These are phyloP conservation scores for Paguma larvata DNA, from an alignment of 2,797 vertebrate genomes.

Conservation along the genomic window DNA sequence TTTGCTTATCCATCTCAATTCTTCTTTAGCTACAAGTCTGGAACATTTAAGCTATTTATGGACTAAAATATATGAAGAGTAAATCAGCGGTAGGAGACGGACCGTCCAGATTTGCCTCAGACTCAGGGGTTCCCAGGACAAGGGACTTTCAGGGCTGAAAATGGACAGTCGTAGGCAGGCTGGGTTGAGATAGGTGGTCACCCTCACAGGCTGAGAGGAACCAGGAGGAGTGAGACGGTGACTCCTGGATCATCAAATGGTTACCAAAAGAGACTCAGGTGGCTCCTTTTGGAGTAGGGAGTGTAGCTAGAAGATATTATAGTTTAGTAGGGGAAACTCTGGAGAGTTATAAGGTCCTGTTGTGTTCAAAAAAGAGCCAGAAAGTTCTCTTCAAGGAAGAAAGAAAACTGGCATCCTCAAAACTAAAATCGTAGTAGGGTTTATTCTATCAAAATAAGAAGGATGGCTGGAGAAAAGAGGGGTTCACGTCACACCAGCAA, in stretches of 20 bases:
- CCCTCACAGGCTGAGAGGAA: not conserved
- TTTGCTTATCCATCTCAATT: not conserved
- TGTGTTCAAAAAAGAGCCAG: not conserved
- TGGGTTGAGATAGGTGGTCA: rapidly evolving
- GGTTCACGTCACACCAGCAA: rapidly evolving
- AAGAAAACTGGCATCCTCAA: not conserved
- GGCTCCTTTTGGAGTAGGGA: not conserved
- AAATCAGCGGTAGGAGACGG: not conserved
- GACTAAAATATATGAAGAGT: not conserved
- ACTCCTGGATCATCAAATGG: not conserved
- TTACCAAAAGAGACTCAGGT: not conserved
- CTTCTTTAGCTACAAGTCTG: not conserved
- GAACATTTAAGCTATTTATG: not conserved
- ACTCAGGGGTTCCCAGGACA: not conserved
- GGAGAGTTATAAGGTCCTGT: not conserved
- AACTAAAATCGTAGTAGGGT: rapidly evolving
- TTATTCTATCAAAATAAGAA: not conserved
- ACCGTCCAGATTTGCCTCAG: not conserved
- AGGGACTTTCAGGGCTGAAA: not conserved
- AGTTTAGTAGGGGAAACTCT: not conserved
- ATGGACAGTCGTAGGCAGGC: not conserved
- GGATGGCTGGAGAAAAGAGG: too few relatives aligned
- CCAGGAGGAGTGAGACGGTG: rapidly evolving
- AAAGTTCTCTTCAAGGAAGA: not conserved
- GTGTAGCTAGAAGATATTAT: not conserved